Evolutionary conservation across 2,888 invertebrate genomes (phyloP).

Genomic region (Aleiodes leptofemur): DNA sequence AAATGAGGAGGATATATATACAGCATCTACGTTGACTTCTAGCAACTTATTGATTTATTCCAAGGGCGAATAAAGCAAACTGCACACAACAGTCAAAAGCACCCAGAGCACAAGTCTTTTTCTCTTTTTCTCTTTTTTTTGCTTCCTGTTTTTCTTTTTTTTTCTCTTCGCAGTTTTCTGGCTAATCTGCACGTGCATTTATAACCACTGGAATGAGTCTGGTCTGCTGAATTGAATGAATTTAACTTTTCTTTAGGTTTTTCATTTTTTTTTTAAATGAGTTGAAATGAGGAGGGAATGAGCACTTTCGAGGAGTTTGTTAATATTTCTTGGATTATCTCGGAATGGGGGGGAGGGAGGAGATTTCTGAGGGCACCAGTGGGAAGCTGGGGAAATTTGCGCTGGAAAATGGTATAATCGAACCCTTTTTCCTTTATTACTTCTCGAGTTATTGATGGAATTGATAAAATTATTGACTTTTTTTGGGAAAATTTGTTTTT

Average conservation of each 20-base stretch:
- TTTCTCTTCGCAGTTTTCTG: constrained; percentile 24
- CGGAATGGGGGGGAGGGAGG: no score
- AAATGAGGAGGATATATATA: constrained; percentile 49
- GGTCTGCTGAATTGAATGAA: constrained; percentile 8
- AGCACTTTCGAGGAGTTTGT: background rate
- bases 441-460: no score
- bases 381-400: no score
- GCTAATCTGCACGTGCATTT: constrained; percentile 47
- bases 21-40: constrained; percentile 22
- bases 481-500: no score
- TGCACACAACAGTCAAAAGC: constrained; percentile 30
- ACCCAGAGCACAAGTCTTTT: constrained; percentile 40
- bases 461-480: no score
- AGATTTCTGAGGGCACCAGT: no score
- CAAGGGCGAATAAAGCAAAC: constrained; percentile 54
- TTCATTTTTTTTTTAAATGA: background rate
- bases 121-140: constrained; percentile 18
- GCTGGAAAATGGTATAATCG: no score
- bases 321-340: no score
- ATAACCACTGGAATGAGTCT: constrained; percentile 26
- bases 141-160: constrained; percentile 35
- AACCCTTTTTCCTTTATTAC: no score
- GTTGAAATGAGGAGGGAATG: background rate
- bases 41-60: constrained; percentile 64
- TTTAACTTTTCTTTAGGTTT: constrained; percentile 13